phyloP scores from a whole-genome alignment of 2,888 invertebrate species.

The Andricus quercusramuli region DNA sequence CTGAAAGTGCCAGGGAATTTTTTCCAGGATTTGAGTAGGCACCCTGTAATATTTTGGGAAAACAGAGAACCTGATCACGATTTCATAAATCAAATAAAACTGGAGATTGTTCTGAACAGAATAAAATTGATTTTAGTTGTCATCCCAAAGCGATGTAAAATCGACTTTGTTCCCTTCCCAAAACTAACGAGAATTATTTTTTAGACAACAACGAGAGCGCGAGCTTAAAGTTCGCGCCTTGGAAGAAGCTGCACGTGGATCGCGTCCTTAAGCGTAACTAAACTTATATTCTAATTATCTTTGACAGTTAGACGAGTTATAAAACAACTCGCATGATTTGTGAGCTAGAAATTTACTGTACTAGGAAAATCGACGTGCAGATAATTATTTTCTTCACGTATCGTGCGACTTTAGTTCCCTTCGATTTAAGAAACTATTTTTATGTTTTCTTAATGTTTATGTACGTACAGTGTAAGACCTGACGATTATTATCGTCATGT shows the following conservation, averaged over 20 bases:
- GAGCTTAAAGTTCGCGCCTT: slow-evolving; percentile 92
- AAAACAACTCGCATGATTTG: slow-evolving; percentile 26
- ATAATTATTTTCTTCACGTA: slow-evolving; percentile 9
- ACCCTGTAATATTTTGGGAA: neutral
- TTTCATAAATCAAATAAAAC: neutral
- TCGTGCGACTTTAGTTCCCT: slow-evolving; percentile 32
- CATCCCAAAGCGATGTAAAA: neutral
- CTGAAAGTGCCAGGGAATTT: too few species aligned
- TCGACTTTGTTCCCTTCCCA: neutral
- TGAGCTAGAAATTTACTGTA: slow-evolving; percentile 3
- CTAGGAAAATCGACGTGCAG: slow-evolving; percentile 15
- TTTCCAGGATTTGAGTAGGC: too few species aligned
- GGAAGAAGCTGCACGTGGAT: slow-evolving; percentile 91
- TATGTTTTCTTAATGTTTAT: slow-evolving; percentile 57
- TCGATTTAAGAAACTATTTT: slow-evolving; percentile 61
- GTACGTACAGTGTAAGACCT: slow-evolving; percentile 45
- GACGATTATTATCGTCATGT: slow-evolving; percentile 49
- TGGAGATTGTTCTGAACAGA: neutral
- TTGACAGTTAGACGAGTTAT: slow-evolving; percentile 61
- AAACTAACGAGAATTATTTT: slow-evolving; percentile 73
- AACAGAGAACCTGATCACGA: neutral
- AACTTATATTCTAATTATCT: slow-evolving; percentile 64
- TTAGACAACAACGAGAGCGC: slow-evolving; percentile 90
- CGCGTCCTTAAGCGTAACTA: slow-evolving; percentile 79
- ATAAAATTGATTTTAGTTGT: slow-evolving; percentile 2